Conservation (phyloP, 2,888 invertebrate species). For the Pseudococcus viburni region DNA sequence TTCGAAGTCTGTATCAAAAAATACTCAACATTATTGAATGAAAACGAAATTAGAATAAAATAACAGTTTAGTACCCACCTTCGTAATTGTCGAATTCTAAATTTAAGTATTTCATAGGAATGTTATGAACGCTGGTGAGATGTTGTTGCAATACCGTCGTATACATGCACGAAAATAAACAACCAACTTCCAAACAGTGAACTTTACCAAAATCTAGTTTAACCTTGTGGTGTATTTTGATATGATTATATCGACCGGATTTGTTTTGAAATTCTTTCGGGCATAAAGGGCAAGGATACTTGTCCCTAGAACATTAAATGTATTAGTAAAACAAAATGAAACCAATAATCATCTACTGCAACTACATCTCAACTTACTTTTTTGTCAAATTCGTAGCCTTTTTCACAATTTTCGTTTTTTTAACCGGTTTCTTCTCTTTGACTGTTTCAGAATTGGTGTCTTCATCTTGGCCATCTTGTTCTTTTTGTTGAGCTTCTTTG, state of each 20-base stretch:
- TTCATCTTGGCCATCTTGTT: neutral
- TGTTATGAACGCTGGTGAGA: conserved; percentile 57
- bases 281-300: conserved; percentile 60
- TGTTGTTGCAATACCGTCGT: conserved; percentile 60
- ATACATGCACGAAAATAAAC: conserved; percentile 63
- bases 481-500: conserved; percentile 1
- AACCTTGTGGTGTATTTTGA: conserved; percentile 56
- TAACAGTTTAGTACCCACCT: conserved; percentile 16
- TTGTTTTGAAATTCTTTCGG: conserved; percentile 59
- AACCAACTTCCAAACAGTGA: conserved; percentile 63
- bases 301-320: conserved; percentile 31
- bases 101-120: conserved; percentile 65
- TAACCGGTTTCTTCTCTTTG: neutral
- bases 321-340: neutral
- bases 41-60: neutral
- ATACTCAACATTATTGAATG: neutral
- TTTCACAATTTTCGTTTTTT: neutral
- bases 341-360: neutral
- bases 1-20: conserved; percentile 67
- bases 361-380: neutral
- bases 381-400: neutral
- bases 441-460: neutral
- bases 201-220: conserved; percentile 63
- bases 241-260: conserved; percentile 62
- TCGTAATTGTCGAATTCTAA: conserved; percentile 62